Conservation (phyloP, 1,140 invertebrate genomes). For the Contarinia nasturtii region DNA sequence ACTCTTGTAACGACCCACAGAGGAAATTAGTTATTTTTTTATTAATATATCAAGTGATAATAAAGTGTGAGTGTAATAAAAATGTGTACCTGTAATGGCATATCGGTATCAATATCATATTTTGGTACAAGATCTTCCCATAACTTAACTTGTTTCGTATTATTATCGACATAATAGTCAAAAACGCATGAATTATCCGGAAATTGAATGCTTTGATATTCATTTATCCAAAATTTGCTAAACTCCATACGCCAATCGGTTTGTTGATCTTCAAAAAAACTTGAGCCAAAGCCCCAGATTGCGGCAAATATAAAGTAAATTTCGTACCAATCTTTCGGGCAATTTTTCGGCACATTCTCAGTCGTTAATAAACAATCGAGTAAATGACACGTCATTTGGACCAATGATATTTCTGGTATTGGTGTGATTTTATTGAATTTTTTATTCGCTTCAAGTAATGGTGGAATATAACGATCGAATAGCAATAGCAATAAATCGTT, state of each 20-base stretch:
- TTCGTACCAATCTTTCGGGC: slow-evolving; percentile 85
- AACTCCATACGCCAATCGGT: slow-evolving; percentile 82
- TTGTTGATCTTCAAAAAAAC: slow-evolving; percentile 73
- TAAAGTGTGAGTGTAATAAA: too few relatives aligned
- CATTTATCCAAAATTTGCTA: slow-evolving; percentile 49
- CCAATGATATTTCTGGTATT: slow-evolving; percentile 71
- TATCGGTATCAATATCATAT: slow-evolving; percentile 71
- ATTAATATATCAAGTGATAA: too few relatives aligned
- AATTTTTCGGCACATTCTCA: slow-evolving; percentile 62
- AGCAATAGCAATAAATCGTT: slow-evolving; percentile 45
- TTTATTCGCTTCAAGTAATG: slow-evolving; percentile 55
- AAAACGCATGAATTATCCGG: slow-evolving; percentile 63
- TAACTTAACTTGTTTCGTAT: slow-evolving; percentile 65
- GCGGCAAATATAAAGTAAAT: slow-evolving; percentile 79
- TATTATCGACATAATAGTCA: slow-evolving; percentile 71
- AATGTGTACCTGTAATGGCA: slow-evolving; percentile 78
- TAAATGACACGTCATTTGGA: slow-evolving; percentile 76
- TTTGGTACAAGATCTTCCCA: slow-evolving; percentile 64
- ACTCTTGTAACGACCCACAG: too few relatives aligned
- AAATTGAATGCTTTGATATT: slow-evolving; percentile 85
- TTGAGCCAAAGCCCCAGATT: slow-evolving; percentile 86
- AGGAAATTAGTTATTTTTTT: too few relatives aligned
- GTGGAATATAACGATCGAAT: slow-evolving; percentile 85
- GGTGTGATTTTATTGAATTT: slow-evolving; percentile 83
- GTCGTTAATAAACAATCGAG: slow-evolving; percentile 69